Base-by-base conservation (phyloP, 2,888 invertebrate genomes). In the Leptopilina myrica region DNA sequence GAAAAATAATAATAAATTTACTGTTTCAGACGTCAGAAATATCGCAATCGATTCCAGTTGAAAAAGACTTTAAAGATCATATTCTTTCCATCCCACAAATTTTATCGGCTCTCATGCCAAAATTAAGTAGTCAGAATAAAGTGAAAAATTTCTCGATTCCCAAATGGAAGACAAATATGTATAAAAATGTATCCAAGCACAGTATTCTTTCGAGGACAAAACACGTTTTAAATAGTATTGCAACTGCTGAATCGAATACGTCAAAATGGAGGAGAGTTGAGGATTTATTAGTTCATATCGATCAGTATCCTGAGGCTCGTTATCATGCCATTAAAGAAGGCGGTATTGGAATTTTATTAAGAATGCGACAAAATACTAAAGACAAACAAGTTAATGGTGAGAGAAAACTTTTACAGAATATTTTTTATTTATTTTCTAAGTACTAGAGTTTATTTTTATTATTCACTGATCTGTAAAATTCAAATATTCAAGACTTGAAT, bases 241-340 rank as follows among this genome's bases (percentile, higher is more conserved):
- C 92, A 56, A 92, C 92, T 9, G 95, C 95, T 0, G 93, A 93
- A 86, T 93, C 93, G 2, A 91, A 92, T 14, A 92, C 93, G 20
- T 94, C 95, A 4, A 93, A 93, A 83, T 90, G 94, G 82, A 93
- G 93, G 76, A 93, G 96, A 85, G 91, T 96, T 0, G 95, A 96
- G 87, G 95, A 96, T 86, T 93, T 97, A 69, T 94, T 95, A 64
- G 92, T 92, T 0, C 97, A 97, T 89, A 91, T 97, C n/a, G 93
- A 94, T 83, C 93, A 95, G 85, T 95, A 95, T 92, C 96, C 96
- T 0, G 95, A 96, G 87, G 94, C 96, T 4, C 93, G 95, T 86
- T 94, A 95, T 88, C 93, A 94, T 82, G 96, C 96, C 83, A 94
- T 96, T 67, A 96, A 96, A 95, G 95, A 95, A 87, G 95, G 95